These are phyloP conservation scores for Meteorus colon DNA, from an alignment of 2,888 invertebrate genomes.

Conservation along the genomic window DNA sequence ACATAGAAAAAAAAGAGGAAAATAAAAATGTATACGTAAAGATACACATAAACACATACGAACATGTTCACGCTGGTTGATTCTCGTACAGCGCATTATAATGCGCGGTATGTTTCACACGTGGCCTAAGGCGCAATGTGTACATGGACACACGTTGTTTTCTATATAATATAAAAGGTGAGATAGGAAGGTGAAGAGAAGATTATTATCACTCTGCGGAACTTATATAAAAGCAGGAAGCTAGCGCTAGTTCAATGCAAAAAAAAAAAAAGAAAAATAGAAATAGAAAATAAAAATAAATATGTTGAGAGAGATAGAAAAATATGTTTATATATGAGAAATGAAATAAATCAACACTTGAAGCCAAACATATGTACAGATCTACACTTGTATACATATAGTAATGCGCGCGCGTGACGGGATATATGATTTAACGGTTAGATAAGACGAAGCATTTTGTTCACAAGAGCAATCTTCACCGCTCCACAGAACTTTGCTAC, in stretches of 20 bases:
- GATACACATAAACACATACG: neutral
- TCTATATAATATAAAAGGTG: slow-evolving; percentile 34
- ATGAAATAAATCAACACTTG: slow-evolving; percentile 31
- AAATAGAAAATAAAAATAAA: slow-evolving; percentile 11
- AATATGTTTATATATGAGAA: slow-evolving; percentile 2
- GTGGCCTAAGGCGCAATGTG: slow-evolving; percentile 40
- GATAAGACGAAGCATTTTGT: slow-evolving; percentile 55
- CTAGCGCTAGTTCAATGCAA: slow-evolving; percentile 38
- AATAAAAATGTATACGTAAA: neutral
- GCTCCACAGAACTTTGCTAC: slow-evolving; percentile 45
- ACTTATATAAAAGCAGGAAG: slow-evolving; percentile 54
- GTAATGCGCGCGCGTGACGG: slow-evolving; percentile 49
- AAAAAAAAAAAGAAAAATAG: slow-evolving; percentile 17
- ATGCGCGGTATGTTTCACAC: slow-evolving; percentile 48
- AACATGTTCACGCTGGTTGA: slow-evolving; percentile 19
- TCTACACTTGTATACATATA: neutral
- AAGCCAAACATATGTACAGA: slow-evolving; percentile 13
- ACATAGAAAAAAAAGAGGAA: neutral
- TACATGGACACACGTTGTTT: slow-evolving; percentile 35
- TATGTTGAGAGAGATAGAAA: slow-evolving; percentile 24
- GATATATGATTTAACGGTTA: slow-evolving; percentile 55
- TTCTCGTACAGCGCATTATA: slow-evolving; percentile 36
- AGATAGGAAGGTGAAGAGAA: slow-evolving; percentile 42
- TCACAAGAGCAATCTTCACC: slow-evolving; percentile 53
- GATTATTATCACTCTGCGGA: slow-evolving; percentile 50